phyloP scores from a whole-genome alignment of 1,140 invertebrate species.

The Cherax destructor region DNA sequence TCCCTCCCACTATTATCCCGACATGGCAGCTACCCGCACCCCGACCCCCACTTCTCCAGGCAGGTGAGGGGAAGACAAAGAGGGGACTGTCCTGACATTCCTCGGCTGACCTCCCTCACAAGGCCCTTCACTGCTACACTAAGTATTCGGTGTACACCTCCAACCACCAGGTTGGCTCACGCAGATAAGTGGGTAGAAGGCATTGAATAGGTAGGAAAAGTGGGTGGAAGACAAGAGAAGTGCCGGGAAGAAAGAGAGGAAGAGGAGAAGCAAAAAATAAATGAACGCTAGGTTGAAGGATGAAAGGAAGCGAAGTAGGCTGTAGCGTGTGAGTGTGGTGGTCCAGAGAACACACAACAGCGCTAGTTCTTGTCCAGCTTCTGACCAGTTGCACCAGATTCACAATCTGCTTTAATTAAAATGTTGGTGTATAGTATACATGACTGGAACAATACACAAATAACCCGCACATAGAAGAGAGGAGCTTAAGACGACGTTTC shows the following conservation, averaged over 20 bases:
- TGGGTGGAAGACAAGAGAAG: neutral
- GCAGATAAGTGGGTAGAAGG: neutral
- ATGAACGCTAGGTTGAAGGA: neutral
- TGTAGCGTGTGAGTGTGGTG: neutral
- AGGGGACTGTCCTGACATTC: conserved; percentile 25
- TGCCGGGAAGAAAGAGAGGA: neutral
- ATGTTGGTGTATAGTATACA: too few relatives aligned
- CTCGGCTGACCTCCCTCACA: conserved; percentile 13
- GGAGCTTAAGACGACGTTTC: too few relatives aligned
- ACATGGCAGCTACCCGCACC: neutral
- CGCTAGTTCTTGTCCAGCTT: too few relatives aligned
- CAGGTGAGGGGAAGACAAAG: conserved; percentile 43
- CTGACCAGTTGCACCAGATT: too few relatives aligned
- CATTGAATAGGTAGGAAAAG: neutral
- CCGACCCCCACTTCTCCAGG: neutral
- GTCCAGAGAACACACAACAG: too few relatives aligned
- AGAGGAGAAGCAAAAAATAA: neutral
- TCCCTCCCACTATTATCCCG: too few relatives aligned
- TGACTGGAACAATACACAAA: too few relatives aligned
- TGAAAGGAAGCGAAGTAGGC: conserved; percentile 21
- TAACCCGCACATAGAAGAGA: too few relatives aligned
- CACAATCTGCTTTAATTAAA: too few relatives aligned
- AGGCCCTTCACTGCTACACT: neutral
- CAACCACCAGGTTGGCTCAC: neutral
- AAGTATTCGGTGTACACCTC: neutral